These are phyloP conservation scores for Syngnathus acus DNA, from an alignment of 2,797 vertebrate species.

Conservation along the genomic window DNA sequence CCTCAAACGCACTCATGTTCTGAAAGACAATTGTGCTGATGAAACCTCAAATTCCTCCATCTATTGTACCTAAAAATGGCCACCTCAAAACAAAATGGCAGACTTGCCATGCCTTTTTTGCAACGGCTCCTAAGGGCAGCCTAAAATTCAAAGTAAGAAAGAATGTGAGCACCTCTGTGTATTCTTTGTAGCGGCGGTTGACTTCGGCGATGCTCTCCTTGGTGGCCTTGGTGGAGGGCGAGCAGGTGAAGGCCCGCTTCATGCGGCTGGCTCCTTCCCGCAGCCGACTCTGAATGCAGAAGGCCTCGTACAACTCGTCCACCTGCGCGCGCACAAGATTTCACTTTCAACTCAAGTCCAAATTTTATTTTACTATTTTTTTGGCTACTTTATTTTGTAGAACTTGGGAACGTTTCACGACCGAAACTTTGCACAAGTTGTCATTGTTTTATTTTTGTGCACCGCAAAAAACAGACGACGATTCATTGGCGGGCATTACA, in stretches of 20 bases:
- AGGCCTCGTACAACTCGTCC: slow-evolving; percentile 96
- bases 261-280: slow-evolving; percentile 93
- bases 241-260: slow-evolving; percentile 92
- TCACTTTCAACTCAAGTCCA: not conserved
- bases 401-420: not conserved
- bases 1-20: slow-evolving; percentile 94
- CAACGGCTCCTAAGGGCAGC: too few relatives aligned
- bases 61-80: too few relatives aligned
- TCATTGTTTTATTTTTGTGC: not conserved
- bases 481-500: not conserved
- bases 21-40: slow-evolving; percentile 37
- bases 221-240: slow-evolving; percentile 89
- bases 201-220: slow-evolving; percentile 91
- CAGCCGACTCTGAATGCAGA: slow-evolving; percentile 92
- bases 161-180: slow-evolving; percentile 82
- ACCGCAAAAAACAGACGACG: not conserved
- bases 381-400: too few relatives aligned
- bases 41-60: too few relatives aligned
- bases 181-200: slow-evolving; percentile 88
- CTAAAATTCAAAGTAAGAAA: too few relatives aligned
- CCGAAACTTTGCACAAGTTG: not conserved
- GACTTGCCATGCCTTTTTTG: too few relatives aligned
- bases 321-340: slow-evolving; percentile 66
- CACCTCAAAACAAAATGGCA: too few relatives aligned
- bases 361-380: not conserved